A percentile compares a stretch with the other conserved stretches of the same genome.
These are phyloP conservation scores for Oreochromis spilurus DNA, from an alignment of 2,113 vertebrate genomes.

Conservation along the genomic window DNA sequence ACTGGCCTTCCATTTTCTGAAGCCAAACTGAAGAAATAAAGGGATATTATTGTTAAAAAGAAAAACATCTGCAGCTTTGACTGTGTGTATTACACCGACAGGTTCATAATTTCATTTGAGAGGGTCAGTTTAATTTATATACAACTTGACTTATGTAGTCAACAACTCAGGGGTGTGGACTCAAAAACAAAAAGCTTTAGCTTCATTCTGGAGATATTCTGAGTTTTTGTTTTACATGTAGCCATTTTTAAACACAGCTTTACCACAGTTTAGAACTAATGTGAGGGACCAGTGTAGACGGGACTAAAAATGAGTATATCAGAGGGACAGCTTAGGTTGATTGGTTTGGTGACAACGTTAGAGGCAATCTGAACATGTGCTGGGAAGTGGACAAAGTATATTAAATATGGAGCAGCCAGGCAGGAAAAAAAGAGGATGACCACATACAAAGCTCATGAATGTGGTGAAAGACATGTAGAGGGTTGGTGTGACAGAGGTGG, in stretches of 20 bases:
- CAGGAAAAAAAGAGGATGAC: too few relatives aligned
- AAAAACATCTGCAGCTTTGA: not conserved
- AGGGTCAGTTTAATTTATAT: not conserved
- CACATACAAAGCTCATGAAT: too few relatives aligned
- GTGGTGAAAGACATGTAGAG: too few relatives aligned
- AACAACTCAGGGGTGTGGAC: not conserved
- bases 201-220: not conserved
- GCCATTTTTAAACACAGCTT: not conserved
- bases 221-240: not conserved
- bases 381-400: too few relatives aligned
- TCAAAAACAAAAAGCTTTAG: not conserved
- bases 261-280: not conserved
- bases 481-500: not conserved
- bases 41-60: not conserved
- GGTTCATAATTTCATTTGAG: not conserved
- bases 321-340: not conserved
- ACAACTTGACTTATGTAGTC: not conserved
- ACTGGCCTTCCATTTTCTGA: constrained; percentile 88
- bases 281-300: not conserved
- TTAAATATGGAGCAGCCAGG: too few relatives aligned
- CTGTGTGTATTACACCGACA: not conserved
- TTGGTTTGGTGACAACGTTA: not conserved
- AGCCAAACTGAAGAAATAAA: constrained; percentile 77
- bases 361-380: not conserved
- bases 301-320: not conserved